Evolutionary conservation across 2,888 invertebrate genomes (phyloP), one percentile per base, ranked within the genome.

Genomic region (Oasisia sp.): DNA sequence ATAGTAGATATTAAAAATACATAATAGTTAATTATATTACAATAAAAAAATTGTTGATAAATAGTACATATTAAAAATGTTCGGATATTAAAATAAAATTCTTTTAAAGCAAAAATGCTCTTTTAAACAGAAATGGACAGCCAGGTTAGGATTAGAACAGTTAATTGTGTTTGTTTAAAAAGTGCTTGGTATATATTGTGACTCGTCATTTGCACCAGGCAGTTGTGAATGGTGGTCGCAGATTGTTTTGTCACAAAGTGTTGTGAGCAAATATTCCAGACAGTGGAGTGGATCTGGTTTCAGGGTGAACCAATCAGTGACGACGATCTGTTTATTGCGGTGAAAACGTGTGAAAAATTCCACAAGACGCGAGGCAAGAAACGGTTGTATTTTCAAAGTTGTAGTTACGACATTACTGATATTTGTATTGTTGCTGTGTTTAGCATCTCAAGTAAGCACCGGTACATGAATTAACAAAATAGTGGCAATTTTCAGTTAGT

Each of bases 331-430:
- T 98, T 97, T 96, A 98, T 99, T 96, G 99, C 98, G 92, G 98
- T 99, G 93, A 99, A 99, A 97, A 99, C 99, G 0, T 99, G 98
- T 97, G 97, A 97, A 93, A 98, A 98, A 95, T 98, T 97, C 97
- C 99, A 99, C 96, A 95, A 96, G 92, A 97, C 98, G 93, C 97
- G 99, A 96, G 95, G 97, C 97, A 94, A 91, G 93, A 91, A 14
- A 14, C 27, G 32, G 32, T 38, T 7, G 5, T 32, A 32, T 19
- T 32, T 19, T 32, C 74, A 74, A 19, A 74, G 27, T 27, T 74
- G 27, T 74, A 74, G 4, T 74, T 74, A n/a, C n/a, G 12, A n/a
- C 91, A 32, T 14, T 32, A 14, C 50, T 32, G 44, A 32, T 32
- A 91, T 58, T 50, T 3, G n/a, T 27, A 74, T 27, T 74, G n/a